phyloP scores from a whole-genome alignment of 2,797 vertebrate species.

The Danio aesculapii region DNA sequence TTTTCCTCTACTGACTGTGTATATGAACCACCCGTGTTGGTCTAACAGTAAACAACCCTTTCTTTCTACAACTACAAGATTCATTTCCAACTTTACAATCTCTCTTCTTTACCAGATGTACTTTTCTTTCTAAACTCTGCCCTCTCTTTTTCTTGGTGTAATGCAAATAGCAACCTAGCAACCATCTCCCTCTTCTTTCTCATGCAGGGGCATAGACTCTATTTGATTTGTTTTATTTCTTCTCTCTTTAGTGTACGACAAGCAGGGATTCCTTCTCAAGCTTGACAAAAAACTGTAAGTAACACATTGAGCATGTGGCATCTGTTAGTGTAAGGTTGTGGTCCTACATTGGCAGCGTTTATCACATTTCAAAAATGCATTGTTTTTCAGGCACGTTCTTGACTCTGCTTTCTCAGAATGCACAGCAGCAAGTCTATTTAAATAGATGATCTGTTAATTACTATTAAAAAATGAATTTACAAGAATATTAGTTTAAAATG shows the following conservation, averaged over 20 bases:
- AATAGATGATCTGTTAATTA: background rate
- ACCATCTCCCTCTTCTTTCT: background rate
- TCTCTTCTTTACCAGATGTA: background rate
- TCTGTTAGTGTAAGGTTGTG: background rate
- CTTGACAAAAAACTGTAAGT: conserved; percentile 90
- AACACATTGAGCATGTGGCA: conserved; percentile 41
- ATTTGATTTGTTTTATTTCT: conserved; percentile 39
- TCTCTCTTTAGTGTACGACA: conserved; percentile 85
- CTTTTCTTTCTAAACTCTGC: background rate
- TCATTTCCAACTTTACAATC: background rate
- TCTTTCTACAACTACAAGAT: background rate
- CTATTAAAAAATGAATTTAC: no score
- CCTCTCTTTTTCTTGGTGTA: background rate
- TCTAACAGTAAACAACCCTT: conserved; percentile 5
- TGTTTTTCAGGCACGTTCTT: background rate
- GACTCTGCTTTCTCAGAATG: no score
- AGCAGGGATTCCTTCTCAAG: conserved; percentile 88
- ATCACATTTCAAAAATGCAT: background rate
- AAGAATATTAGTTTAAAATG: no score
- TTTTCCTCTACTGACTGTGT: background rate
- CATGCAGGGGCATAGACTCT: background rate
- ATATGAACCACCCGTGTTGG: background rate
- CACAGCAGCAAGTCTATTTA: background rate
- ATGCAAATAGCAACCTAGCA: background rate
- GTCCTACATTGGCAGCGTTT: background rate